Evolutionary conservation across 2,113 vertebrate species (phyloP), one percentile per base, ranked within the genome.

Genomic region (Vombatus ursinus): DNA sequence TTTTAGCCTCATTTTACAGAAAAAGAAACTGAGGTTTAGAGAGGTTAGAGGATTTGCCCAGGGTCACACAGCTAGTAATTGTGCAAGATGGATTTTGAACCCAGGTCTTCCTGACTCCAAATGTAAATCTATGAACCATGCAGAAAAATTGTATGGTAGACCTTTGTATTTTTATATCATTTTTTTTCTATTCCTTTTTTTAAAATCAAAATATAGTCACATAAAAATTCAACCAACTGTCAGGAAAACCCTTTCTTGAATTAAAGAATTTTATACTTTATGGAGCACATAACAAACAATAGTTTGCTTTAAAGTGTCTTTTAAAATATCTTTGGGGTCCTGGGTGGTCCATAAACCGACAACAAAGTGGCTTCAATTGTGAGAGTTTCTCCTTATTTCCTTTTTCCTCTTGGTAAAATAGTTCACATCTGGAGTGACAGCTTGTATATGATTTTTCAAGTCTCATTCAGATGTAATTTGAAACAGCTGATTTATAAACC

Each of bases 401-500:
- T 23, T 84, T 50, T 90, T 90, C 48, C 14, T 90, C n/a, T 90
- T 90, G 90, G 90, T 50, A 90, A 90, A 90, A 90, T 12, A 1
- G 92, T 97, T 97, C 94, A 26, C 94, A 97, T 96, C 89, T 97
- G 97, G 98, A 96, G 95, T 94, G 97, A 97, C 97, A 97, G 90
- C 95, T 98, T 97, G 98, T 97, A 97, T 97, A 97, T 97, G 97
- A 97, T 97, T 94, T 44, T 96, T 94, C 94, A 97, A 61, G 92
- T 95, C 97, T 98, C 97, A 97, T 97, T 97, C 97, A 97, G 97
- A 95, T 96, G 95, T 98, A 98, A 98, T 97, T 96, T 96, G 97
- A 98, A 98, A 93, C 98, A 98, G 97, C 97, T 97, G 97, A 98
- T 98, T 95, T 95, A 94, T 97, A 98, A 98, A 97, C 94, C 96